Base-by-base conservation (phyloP, 2,888 invertebrate species). In the Galerucella pusilla region DNA sequence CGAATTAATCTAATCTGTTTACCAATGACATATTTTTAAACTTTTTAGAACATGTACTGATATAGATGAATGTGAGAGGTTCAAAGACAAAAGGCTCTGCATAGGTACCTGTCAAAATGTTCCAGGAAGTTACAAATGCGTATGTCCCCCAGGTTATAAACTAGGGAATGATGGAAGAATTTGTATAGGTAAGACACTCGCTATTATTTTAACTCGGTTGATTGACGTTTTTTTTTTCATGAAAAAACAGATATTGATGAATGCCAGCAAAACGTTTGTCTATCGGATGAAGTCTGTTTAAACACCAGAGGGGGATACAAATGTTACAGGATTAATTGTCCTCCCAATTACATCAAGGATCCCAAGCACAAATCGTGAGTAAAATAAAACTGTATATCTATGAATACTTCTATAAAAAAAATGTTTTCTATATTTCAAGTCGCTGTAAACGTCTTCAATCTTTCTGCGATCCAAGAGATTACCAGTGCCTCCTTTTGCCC, bases 251-350 rank as follows among this genome's bases (percentile, higher is more conserved):
- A 95, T 87, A 90, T 94, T 76, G 93, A 95, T 83, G 95, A 95
- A 87, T 95, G 95, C 83, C 86, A 88, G 71, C 87, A 88, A 73
- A 88, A 85, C 64, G 88, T 89, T 4, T 91, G 92, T 74, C 87
- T 88, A 0, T 86, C 90, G 0, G 92, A 94, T 77, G 92, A 94
- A 80, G 91, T 95, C 67, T 99, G 99, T 85, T 93, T 97, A 81
- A 99, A 99, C 87, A 96, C 94, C 0, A 90, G 96, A 75, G 99
- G 99, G 1, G 91, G 94, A 73, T 96, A 92, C 88, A 94, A 96
- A 83, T 99, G 98, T 85, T 95, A 96, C 81, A 90, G 90, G 20
- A 94, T 98, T 78, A 89, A 91, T 64, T 99, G 99, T 86, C 98
- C 98, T 0, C 85, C 90, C 0, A 96, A 96, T 66, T 99, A 98